These are phyloP conservation scores for Microtus pennsylvanicus DNA, from an alignment of 2,113 vertebrate species.

Conservation along the genomic window DNA sequence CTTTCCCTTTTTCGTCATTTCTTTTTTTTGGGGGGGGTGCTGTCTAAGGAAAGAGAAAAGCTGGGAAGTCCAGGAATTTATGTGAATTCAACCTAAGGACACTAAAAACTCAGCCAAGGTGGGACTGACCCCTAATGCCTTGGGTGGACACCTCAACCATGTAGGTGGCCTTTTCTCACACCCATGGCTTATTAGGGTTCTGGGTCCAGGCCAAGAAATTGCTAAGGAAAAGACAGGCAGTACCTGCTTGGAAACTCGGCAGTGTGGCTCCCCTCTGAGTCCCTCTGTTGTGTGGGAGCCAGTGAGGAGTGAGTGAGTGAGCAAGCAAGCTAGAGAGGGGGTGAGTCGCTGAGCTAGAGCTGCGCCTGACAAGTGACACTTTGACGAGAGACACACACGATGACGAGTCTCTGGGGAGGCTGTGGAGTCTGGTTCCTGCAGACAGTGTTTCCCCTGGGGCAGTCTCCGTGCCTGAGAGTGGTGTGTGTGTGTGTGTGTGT, in stretches of 20 bases:
- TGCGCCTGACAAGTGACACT: conserved; percentile 78
- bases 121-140: not conserved
- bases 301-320: not conserved
- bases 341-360: conserved; percentile 76
- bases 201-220: conserved; percentile 69
- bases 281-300: conserved; percentile 48
- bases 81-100: not conserved
- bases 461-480: conserved; percentile 64
- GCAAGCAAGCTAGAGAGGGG: conserved; percentile 42
- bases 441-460: conserved; percentile 83
- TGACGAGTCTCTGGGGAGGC: conserved; percentile 76
- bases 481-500: not conserved
- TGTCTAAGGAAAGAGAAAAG: conserved; percentile 4
- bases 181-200: conserved; percentile 64
- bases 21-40: not conserved
- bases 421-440: conserved; percentile 83
- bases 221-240: conserved; percentile 70
- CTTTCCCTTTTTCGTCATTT: not conserved
- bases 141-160: not conserved
- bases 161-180: not conserved
- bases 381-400: conserved; percentile 64
- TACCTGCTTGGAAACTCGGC: conserved; percentile 41
- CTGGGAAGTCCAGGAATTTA: conserved; percentile 4
- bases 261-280: conserved; percentile 63
- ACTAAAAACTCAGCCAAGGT: not conserved